Conservation (phyloP, 2,113 vertebrate species). For the Megaceryle torquata region DNA sequence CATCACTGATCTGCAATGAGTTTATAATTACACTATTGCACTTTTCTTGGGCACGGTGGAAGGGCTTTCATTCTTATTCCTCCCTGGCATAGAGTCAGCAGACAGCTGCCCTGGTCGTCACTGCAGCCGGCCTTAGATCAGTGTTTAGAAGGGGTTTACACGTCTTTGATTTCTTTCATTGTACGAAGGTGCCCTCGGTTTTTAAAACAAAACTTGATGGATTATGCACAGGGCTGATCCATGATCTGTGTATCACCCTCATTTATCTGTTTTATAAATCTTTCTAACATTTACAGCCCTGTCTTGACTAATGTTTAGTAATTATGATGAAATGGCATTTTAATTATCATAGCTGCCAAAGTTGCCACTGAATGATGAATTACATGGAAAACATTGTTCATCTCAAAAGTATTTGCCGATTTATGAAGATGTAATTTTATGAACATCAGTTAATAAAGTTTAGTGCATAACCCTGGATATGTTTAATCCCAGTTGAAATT, state of each 20-base stretch:
- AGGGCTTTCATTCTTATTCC: background rate
- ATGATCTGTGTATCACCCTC: background rate
- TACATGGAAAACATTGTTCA: background rate
- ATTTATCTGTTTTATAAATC: background rate
- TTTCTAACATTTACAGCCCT: background rate
- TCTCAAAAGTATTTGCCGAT: background rate
- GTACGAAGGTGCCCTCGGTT: background rate
- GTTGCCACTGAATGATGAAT: background rate
- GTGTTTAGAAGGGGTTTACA: background rate
- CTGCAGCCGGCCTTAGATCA: background rate
- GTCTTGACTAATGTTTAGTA: background rate
- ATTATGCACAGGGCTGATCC: background rate
- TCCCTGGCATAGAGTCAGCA: background rate
- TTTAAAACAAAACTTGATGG: background rate
- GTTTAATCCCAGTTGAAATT: background rate
- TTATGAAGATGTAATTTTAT: background rate
- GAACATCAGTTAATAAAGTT: background rate
- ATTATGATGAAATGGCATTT: background rate
- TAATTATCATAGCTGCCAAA: background rate
- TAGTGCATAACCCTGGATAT: background rate
- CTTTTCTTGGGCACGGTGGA: background rate
- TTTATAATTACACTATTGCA: background rate
- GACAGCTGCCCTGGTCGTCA: background rate
- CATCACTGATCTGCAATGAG: accelerated
- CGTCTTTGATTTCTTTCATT: background rate